Base-by-base conservation (phyloP, 1,140 invertebrate genomes). In the Phenacoccus solenopsis region DNA sequence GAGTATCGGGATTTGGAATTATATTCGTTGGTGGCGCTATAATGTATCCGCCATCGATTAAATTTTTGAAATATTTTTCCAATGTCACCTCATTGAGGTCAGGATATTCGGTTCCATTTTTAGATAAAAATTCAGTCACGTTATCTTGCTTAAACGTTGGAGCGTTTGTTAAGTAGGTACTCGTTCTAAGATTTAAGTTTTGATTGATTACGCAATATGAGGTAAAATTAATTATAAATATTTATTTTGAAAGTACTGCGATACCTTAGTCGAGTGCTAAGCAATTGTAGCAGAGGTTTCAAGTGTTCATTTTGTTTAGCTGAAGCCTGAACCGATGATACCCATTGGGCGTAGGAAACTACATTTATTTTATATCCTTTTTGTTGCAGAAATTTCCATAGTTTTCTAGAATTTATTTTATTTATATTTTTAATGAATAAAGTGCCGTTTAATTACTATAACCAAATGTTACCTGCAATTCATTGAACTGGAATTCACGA, bases 401-500 rank as follows among this genome's bases (percentile, higher is more conserved):
- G 64, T 57, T 73, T 13, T 67, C 75, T 75, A 68, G 12, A 38
- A 72, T 69, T 49, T 38, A 72, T 57, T 22, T 57, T 27, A n/a
- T 27, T 49, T 32, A 61, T 38, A 61, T 0, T 1, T 27, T 59
- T 59, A 59, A 49, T 21, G 38, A 35, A 69, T 69, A 12, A 10
- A 7, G 1, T 16, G 59, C 35, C 67, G 49, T 69, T 71, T 67
- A 71, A 27, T 71, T 21, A 16, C 28, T 30, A n/a, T n/a, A n/a
- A n/a, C n/a, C n/a, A n/a, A n/a, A n/a, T n/a, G 12, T 20, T 24
- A 69, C 73, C 69, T 38, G 64, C 69, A 74, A 71, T 73, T 25
- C 59, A 74, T 70, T 5, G 73, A 69, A 28, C 49, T 32, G 12
- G 70, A 71, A 59, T 75, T 76, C 20, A 74, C 72, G 49, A 84